phyloP scores from a whole-genome alignment of 2,888 invertebrate genomes.

The Orthonevra nobilis region DNA sequence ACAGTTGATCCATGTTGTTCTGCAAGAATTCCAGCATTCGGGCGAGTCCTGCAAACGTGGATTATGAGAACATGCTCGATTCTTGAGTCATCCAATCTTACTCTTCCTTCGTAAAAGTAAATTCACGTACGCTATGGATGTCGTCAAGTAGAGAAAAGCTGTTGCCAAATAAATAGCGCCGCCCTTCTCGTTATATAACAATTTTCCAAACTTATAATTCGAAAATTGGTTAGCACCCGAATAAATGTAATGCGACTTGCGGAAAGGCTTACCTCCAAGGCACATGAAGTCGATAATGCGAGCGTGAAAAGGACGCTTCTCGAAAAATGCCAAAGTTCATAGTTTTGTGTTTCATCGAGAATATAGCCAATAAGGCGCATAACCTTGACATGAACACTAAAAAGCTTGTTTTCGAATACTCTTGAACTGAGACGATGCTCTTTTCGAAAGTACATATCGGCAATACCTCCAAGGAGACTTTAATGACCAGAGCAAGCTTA shows the following conservation, averaged over 20 bases:
- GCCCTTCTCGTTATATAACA: slow-evolving; percentile 41
- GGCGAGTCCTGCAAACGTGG: slow-evolving; percentile 71
- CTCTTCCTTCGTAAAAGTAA: slow-evolving; percentile 73
- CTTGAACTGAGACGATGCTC: slow-evolving; percentile 34
- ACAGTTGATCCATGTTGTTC: slow-evolving; percentile 71
- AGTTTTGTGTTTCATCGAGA: slow-evolving; percentile 70
- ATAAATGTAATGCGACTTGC: too few species aligned
- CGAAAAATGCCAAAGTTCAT: slow-evolving; percentile 66
- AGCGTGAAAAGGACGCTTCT: slow-evolving; percentile 73
- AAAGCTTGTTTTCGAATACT: slow-evolving; percentile 72
- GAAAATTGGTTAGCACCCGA: neutral
- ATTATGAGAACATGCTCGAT: neutral
- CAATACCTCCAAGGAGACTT: too few species aligned
- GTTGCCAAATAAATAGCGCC: slow-evolving; percentile 74
- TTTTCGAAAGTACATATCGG: too few species aligned
- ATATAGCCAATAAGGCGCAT: slow-evolving; percentile 73
- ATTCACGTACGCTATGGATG: slow-evolving; percentile 73
- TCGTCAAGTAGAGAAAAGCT: slow-evolving; percentile 73
- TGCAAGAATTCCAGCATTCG: slow-evolving; percentile 71
- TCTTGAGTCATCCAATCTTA: slow-evolving; percentile 8
- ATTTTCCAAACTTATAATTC: slow-evolving; percentile 11
- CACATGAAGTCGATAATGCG: slow-evolving; percentile 72
- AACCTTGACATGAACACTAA: slow-evolving; percentile 72
- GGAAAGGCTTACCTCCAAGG: slow-evolving; percentile 69
- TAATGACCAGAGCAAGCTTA: too few species aligned